Evolutionary conservation across 2,888 invertebrate genomes (phyloP).

Genomic region (Bhutanitis thaidina): DNA sequence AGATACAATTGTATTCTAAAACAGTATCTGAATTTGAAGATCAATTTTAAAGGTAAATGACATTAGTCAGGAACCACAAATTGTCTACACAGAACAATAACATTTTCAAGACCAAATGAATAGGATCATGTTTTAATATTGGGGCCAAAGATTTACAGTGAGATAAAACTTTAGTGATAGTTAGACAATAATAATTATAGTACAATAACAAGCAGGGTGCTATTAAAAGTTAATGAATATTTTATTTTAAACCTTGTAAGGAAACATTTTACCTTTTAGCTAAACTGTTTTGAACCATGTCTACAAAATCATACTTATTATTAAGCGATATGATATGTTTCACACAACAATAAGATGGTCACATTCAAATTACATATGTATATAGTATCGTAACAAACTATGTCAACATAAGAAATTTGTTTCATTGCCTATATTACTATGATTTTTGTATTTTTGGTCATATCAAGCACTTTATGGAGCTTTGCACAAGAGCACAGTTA

Average conservation of each 20-base stretch:
- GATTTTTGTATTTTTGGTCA: background rate
- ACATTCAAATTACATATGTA: background rate
- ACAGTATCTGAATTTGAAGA: conserved; percentile 64
- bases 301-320: background rate
- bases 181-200: conserved; percentile 24
- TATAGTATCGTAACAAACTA: background rate
- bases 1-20: conserved; percentile 74
- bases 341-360: conserved; percentile 10
- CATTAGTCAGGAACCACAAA: conserved; percentile 47
- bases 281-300: background rate
- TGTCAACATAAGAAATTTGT: background rate
- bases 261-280: background rate
- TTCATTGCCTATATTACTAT: background rate
- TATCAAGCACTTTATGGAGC: background rate
- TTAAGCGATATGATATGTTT: conserved; percentile 17
- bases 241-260: conserved; percentile 2
- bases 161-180: conserved; percentile 1
- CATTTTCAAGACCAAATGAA: conserved; percentile 39
- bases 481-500: background rate
- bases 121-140: conserved; percentile 23
- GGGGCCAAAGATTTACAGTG: conserved; percentile 36
- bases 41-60: conserved; percentile 50
- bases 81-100: conserved; percentile 57
- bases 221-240: conserved; percentile 40
- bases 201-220: conserved; percentile 55